Base-by-base conservation (phyloP, 2,888 invertebrate species). In the Heliconius aoede region DNA sequence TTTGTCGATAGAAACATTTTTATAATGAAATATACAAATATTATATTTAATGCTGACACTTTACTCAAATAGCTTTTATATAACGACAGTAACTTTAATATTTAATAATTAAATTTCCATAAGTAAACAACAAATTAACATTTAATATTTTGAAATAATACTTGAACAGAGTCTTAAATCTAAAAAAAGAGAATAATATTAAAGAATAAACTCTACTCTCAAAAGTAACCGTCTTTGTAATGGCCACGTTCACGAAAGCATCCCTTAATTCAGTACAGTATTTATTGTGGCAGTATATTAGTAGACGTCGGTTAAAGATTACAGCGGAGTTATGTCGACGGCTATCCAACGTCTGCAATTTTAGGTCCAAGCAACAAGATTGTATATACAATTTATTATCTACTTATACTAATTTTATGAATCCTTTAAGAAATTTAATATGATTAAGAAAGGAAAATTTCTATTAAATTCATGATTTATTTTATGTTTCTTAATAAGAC, bases 201-300 rank as follows among this genome's bases (percentile, higher is more conserved):
- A 58, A 24, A 13, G 4, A 36, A 24, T 26, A 8, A 26, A 36
- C 8, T n/a, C n/a, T n/a, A n/a, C n/a, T n/a, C n/a, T 18, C 21
- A 21, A 46, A 24, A 21, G 21, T 40, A 68, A 15, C n/a, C 78
- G 76, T 74, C n/a, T n/a, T 40, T 81, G 75, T 83, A 68, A 11
- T 83, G 83, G 87, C 86, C 83, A n/a, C 72, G 80, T 46, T 80
- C 46, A 55, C 64, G 82, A 80, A 74, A 81, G 81, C 80, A 81
- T 83, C 82, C 83, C 85, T 65, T 83, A 85, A 86, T 86, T 86
- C 86, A 84, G 83, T 80, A 79, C 77, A 86, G 84, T 86, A 82
- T 82, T 85, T 88, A 86, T 88, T 89, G 87, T 86, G 84, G 86
- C 86, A 76, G 72, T 80, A 76, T 78, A 76, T 88, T 86, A 86